phyloP scores from a whole-genome alignment of 2,888 invertebrate species.

The Chouioia cunea region DNA sequence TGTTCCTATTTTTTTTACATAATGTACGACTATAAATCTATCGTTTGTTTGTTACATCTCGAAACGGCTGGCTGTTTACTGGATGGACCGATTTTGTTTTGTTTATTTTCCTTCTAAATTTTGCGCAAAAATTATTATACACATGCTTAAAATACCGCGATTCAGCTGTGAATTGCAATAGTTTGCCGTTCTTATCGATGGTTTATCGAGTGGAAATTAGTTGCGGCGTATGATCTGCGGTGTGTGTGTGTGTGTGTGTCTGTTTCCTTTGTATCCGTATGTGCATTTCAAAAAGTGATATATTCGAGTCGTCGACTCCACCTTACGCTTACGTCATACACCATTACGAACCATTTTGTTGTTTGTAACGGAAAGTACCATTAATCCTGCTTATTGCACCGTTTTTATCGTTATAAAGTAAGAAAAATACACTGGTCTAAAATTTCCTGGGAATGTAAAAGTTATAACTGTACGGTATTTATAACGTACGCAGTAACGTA shows the following conservation, averaged over 20 bases:
- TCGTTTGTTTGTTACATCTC: constrained; percentile 5
- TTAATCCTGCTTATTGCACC: constrained; percentile 22
- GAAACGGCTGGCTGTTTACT: constrained; percentile 39
- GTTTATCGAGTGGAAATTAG: constrained; percentile 15
- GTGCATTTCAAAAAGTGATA: constrained; percentile 32
- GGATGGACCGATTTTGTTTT: constrained; percentile 36
- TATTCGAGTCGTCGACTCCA: constrained; percentile 14
- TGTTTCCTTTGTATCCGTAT: background rate
- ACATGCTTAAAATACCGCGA: background rate
- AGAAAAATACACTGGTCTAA: constrained; percentile 25
- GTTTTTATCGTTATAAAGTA: background rate
- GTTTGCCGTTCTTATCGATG: constrained; percentile 3
- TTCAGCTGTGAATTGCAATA: constrained; percentile 8
- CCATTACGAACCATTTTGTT: constrained; percentile 29
- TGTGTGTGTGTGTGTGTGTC: constrained; percentile 11
- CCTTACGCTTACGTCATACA: background rate
- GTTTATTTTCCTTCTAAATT: constrained; percentile 2
- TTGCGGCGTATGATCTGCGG: constrained; percentile 4
- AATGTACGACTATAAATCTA: constrained; percentile 15
- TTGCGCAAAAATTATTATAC: background rate
- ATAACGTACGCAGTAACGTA: no score
- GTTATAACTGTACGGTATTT: no score
- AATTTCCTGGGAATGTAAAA: background rate
- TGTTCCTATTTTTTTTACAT: background rate
- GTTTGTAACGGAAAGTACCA: background rate